Evolutionary conservation across 1,140 invertebrate species (phyloP), one percentile per base, ranked within the genome.

Genomic region (Euura saliciscinereae): DNA sequence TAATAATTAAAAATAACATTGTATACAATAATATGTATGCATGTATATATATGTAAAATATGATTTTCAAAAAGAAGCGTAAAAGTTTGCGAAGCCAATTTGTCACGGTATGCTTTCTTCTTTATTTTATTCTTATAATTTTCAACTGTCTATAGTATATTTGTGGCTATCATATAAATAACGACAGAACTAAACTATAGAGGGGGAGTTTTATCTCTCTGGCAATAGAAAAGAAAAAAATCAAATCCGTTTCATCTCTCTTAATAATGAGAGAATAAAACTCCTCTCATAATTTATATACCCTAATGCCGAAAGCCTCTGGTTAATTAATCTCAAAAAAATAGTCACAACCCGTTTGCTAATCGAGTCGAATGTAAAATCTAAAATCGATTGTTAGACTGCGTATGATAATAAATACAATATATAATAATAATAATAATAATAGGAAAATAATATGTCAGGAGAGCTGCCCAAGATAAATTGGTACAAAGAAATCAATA

Each of bases 381-480:
- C 42, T 3, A 42, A 67, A 6, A 42, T 67, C 43, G 4, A 42
- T 10, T 69, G 68, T 10, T 11, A 46, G 13, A 43, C 11, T 45
- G 42, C n/a, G n/a, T n/a, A 46, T 28, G 28, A 28, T 28, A 28
- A 28, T 28, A 28, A 3, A 69, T 45, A 69, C 2, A 44, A 69
- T 28, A 28, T 28, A 28, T 28, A 46, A 11, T 2, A 28, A 3
- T 44, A 69, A 69, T 69, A 45, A 69, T 44, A 44, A 45, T 44
- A 28, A 43, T 69, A 69, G n/a, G 44, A 69, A 69, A 69, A 42
- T 44, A 42, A 67, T 44, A 13, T 7, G 66, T 69, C 71, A 45
- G 67, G 28, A 43, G 64, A 72, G 73, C 74, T 68, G 72, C 70
- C 45, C 70, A 74, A 69, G 46, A 71, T n/a, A n/a, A n/a, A n/a